phyloP scores from a whole-genome alignment of 2,797 vertebrate genomes.

The Tiaroga cobitis region DNA sequence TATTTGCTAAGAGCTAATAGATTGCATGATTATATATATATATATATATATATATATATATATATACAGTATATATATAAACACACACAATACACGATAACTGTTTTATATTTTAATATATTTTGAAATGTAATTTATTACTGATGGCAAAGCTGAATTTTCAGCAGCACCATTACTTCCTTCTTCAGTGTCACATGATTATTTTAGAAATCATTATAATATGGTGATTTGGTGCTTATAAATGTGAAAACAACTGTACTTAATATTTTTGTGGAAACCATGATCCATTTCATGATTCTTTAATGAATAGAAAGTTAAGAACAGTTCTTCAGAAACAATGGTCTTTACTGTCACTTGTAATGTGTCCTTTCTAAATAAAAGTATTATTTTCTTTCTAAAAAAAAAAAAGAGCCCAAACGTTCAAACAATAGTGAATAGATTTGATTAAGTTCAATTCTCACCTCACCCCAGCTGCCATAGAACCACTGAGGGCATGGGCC shows the following conservation, averaged over 20 bases:
- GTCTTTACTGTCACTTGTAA: background rate
- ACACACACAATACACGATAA: too few species aligned
- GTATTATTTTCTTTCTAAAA: background rate
- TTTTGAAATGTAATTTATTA: too few species aligned
- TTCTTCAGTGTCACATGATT: background rate
- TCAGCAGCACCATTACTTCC: background rate
- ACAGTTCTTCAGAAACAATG: background rate
- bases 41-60: too few species aligned
- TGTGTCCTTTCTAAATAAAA: constrained; percentile 1
- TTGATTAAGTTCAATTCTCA: constrained; percentile 67
- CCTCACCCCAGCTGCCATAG: constrained; percentile 96
- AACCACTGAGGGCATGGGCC: constrained; percentile 96
- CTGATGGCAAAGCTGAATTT: too few species aligned
- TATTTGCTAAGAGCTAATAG: background rate
- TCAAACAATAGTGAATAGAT: background rate
- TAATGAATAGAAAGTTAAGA: background rate
- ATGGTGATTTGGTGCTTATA: background rate
- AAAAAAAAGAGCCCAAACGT: background rate
- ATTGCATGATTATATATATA: background rate
- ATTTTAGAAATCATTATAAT: background rate
- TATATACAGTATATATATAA: too few species aligned
- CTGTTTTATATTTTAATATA: too few species aligned
- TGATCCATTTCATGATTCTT: background rate
- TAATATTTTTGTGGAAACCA: background rate
- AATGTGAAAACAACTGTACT: background rate